Conservation (phyloP, 2,113 vertebrate species). For the Atractosteus spatula region DNA sequence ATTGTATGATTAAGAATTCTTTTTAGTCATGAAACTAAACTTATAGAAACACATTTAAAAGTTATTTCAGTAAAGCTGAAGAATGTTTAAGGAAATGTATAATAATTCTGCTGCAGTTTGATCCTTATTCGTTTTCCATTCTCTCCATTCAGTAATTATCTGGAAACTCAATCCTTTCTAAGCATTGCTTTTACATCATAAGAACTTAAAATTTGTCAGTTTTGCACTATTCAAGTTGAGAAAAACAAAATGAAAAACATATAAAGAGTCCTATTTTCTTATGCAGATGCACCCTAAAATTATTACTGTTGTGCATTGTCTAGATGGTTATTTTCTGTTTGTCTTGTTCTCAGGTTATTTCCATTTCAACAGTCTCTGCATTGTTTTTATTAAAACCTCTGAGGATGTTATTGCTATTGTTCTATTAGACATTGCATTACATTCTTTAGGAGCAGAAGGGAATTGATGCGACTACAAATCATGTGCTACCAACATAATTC, state of each 20-base stretch:
- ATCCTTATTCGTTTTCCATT: background rate
- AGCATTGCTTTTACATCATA: background rate
- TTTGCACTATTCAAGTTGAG: background rate
- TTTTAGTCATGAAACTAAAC: no score
- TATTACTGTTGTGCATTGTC: background rate
- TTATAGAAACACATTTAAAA: background rate
- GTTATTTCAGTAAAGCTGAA: background rate
- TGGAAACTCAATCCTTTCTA: background rate
- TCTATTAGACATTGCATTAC: constrained; percentile 8
- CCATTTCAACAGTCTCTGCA: background rate
- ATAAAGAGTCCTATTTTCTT: constrained; percentile 1
- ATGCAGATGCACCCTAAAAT: background rate
- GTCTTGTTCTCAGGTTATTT: background rate
- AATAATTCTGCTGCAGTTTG: no score
- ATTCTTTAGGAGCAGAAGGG: constrained; percentile 13
- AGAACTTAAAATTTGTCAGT: background rate
- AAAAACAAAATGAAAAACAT: background rate
- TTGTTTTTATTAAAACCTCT: constrained; percentile 9
- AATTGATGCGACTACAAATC: constrained; percentile 40
- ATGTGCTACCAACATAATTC: constrained; percentile 52
- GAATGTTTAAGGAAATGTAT: no score
- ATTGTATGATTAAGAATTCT: no score
- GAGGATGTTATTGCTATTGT: background rate
- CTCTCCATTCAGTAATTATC: background rate
- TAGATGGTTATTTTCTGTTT: background rate